A percentile compares a stretch with the other conserved stretches of the same genome.
These are phyloP conservation scores for Actinia tenebrosa DNA, from an alignment of 64 coral and sea anemone species.

Conservation along the genomic window DNA sequence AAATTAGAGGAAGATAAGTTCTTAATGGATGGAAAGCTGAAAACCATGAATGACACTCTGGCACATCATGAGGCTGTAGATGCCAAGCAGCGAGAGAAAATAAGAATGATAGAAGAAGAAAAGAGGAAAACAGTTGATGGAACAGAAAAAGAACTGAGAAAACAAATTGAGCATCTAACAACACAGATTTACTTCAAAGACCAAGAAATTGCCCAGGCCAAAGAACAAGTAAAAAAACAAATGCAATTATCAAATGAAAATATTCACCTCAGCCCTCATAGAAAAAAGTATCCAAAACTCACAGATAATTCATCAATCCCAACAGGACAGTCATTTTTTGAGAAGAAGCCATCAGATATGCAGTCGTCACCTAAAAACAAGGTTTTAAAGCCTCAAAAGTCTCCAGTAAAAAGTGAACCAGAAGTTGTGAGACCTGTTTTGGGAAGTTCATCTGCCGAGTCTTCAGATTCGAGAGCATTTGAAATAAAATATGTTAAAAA, in stretches of 20 bases:
- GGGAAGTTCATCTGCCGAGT: neutral
- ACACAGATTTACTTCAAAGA: conserved; percentile 75
- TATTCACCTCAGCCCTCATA: neutral
- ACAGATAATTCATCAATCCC: conserved; percentile 41
- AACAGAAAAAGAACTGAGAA: conserved; percentile 66
- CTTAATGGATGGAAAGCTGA: conserved; percentile 73
- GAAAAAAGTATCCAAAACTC: conserved; percentile 34
- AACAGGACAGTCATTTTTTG: conserved; percentile 73
- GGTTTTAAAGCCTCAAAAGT: neutral
- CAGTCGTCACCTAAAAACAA: neutral
- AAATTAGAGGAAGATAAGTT: conserved; percentile 59
- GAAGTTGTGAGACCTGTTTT: neutral
- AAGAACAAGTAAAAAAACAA: conserved; percentile 65
- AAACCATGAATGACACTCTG: conserved; percentile 69
- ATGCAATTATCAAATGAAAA: neutral
- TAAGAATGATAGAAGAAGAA: conserved; percentile 42
- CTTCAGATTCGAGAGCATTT: neutral
- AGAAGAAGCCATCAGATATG: conserved; percentile 42
- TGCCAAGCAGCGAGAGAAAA: conserved; percentile 31
- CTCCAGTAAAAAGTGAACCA: neutral
- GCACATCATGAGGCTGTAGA: conserved; percentile 47
- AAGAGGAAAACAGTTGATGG: conserved; percentile 45
- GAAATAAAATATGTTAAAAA: neutral
- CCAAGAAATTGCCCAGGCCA: conserved; percentile 70
- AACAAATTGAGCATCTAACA: conserved; percentile 72